phyloP scores from a whole-genome alignment of 2,113 vertebrate species.

The Muntiacus reevesi region DNA sequence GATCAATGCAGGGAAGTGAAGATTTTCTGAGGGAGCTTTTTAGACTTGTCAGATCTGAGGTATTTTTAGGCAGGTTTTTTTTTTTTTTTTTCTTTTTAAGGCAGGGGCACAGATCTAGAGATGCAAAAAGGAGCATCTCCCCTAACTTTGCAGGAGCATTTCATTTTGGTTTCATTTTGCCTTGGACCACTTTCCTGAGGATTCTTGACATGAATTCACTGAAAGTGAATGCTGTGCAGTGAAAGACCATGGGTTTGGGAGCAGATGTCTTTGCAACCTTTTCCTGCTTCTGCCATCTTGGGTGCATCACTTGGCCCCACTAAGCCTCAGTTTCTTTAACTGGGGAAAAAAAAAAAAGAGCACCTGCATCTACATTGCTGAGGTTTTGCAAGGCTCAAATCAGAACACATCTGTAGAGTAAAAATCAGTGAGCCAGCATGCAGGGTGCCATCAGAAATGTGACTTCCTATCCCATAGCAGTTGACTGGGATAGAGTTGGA shows the following conservation, averaged over 20 bases:
- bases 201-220: neutral
- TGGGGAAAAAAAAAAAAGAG: neutral
- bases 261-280: neutral
- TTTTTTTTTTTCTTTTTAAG: neutral
- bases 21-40: conserved; percentile 19
- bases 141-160: neutral
- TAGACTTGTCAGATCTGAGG: neutral
- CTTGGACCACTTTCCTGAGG: neutral
- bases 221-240: neutral
- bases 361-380: neutral
- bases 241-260: neutral
- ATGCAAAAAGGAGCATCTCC: neutral
- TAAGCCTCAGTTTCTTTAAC: neutral
- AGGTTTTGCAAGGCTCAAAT: neutral
- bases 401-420: neutral
- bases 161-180: neutral
- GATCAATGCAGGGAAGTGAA: neutral
- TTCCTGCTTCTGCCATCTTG: neutral
- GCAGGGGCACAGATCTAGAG: neutral
- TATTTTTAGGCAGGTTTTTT: neutral
- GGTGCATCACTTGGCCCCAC: neutral
- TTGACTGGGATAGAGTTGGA: neutral
- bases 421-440: neutral
- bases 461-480: neutral
- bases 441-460: neutral